A percentile compares a stretch with the other conserved stretches of the same genome.
phyloP scores from a whole-genome alignment of 1,140 invertebrate genomes.

The Caenorhabditis briggsae region DNA sequence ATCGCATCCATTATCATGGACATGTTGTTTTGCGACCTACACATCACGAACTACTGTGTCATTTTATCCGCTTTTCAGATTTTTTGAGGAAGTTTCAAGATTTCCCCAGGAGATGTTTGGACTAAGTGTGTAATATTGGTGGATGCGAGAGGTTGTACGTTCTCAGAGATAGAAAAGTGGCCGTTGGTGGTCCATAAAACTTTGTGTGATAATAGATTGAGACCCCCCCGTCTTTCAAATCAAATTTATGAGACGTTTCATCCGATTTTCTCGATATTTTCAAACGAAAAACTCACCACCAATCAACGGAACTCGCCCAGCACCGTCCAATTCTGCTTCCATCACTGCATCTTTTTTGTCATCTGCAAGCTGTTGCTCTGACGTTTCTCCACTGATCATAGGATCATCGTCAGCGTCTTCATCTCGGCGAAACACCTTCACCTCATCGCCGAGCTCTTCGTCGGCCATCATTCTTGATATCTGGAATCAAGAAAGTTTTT shows the following conservation, averaged over 20 bases:
- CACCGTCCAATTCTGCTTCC: slow-evolving; percentile 65
- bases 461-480: slow-evolving; percentile 59
- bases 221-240: slow-evolving; percentile 1
- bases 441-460: slow-evolving; percentile 66
- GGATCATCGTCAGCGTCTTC: slow-evolving; percentile 51
- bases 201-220: slow-evolving; percentile 34
- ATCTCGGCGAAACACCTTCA: slow-evolving; percentile 66
- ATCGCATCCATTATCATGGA: neutral
- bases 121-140: neutral
- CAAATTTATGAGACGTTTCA: slow-evolving; percentile 20
- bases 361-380: slow-evolving; percentile 64
- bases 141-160: neutral
- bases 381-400: slow-evolving; percentile 38
- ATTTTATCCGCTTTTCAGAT: neutral
- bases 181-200: slow-evolving; percentile 47
- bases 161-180: neutral
- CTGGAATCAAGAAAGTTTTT: slow-evolving; percentile 26
- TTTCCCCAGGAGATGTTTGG: too few species aligned
- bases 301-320: slow-evolving; percentile 8
- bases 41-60: neutral
- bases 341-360: slow-evolving; percentile 69
- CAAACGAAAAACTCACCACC: slow-evolving; percentile 47
- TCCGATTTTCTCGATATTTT: neutral
- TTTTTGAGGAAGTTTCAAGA: neutral
- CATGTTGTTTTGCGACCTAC: neutral